phyloP scores from a whole-genome alignment of 1,140 invertebrate species.

The Drosophila paulistorum region DNA sequence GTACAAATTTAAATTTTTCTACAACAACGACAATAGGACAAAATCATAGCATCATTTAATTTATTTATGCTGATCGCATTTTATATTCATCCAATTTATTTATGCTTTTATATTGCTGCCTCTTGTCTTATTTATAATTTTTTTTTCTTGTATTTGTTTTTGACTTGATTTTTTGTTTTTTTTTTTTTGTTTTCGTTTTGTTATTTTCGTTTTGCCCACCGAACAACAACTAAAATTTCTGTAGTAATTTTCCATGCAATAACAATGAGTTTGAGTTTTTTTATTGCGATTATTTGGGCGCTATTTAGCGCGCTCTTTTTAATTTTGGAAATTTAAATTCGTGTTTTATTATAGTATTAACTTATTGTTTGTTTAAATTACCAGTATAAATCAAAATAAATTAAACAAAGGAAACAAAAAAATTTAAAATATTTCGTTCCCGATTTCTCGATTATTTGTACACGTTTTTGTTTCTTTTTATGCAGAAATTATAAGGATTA shows the following conservation, averaged over 20 bases:
- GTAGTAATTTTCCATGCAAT: conserved; percentile 81
- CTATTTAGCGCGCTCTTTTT: conserved; percentile 48
- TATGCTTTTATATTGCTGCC: conserved; percentile 52
- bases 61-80: conserved; percentile 53
- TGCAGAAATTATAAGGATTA: not conserved
- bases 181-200: conserved; percentile 18
- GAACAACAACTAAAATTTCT: conserved; percentile 65
- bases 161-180: conserved; percentile 42
- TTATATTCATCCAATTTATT: conserved; percentile 67
- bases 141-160: conserved; percentile 30
- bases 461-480: conserved; percentile 1
- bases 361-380: conserved; percentile 28
- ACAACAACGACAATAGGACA: conserved; percentile 23
- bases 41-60: conserved; percentile 40
- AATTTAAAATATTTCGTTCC: conserved; percentile 3
- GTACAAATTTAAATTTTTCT: conserved; percentile 51
- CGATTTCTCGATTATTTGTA: not conserved
- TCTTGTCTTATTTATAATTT: not conserved
- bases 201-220: conserved; percentile 33
- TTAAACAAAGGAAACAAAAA: not conserved
- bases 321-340: not conserved
- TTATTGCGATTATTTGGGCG: conserved; percentile 35
- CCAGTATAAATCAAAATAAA: conserved; percentile 41
- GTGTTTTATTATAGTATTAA: conserved; percentile 3
- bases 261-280: conserved; percentile 75